These are phyloP conservation scores for Uria lomvia DNA, from an alignment of 2,113 vertebrate genomes.

Conservation along the genomic window DNA sequence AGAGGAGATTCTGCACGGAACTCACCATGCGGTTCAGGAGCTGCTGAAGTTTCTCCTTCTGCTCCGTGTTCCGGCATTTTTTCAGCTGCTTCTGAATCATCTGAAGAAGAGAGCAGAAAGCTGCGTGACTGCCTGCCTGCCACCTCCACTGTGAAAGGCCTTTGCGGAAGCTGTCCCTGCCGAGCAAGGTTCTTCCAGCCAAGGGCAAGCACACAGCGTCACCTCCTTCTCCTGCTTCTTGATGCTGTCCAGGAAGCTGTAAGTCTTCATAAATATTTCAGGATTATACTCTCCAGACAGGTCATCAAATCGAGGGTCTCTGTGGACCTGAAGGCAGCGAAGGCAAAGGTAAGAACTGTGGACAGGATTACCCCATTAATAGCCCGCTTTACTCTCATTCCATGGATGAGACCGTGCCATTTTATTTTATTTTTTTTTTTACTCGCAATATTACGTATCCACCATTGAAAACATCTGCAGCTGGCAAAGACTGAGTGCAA, in stretches of 20 bases:
- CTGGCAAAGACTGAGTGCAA: rapidly evolving
- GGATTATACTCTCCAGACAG: constrained; percentile 93
- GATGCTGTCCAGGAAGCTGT: constrained; percentile 83
- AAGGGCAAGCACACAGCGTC: neutral
- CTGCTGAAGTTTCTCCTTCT: constrained; percentile 68
- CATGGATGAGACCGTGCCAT: neutral
- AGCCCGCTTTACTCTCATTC: neutral
- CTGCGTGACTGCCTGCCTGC: neutral
- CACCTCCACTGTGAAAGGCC: neutral
- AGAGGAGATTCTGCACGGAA: neutral
- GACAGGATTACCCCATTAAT: neutral
- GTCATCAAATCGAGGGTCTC: constrained; percentile 95
- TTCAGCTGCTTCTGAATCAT: constrained; percentile 75
- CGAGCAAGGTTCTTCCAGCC: neutral
- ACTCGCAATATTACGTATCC: neutral
- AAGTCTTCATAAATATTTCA: constrained; percentile 89
- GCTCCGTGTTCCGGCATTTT: constrained; percentile 49
- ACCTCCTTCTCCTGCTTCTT: constrained; percentile 85
- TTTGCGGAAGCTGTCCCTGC: neutral
- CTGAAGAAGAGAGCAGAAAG: constrained; percentile 45
- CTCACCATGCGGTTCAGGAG: constrained; percentile 78
- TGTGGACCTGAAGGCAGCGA: constrained; percentile 61
- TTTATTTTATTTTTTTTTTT: neutral
- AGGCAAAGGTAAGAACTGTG: neutral
- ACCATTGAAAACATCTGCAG: neutral